A percentile compares a stretch with the other conserved stretches of the same genome.
Conservation (phyloP, 2,113 vertebrate species). For the Recurvirostra avosetta region DNA sequence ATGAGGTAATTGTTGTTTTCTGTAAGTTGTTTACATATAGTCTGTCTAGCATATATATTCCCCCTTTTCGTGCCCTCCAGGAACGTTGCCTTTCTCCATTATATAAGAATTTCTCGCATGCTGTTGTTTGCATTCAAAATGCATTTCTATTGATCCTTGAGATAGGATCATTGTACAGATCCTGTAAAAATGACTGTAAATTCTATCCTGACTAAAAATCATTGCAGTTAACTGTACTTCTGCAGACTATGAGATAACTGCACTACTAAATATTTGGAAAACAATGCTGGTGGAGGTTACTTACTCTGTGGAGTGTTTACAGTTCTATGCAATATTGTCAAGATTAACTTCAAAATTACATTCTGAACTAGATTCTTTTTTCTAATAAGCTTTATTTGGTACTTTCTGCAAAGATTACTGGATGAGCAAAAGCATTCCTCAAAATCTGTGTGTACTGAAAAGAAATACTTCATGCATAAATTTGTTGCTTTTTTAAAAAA, state of each 20-base stretch:
- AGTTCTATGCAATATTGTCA: background rate
- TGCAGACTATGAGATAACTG: background rate
- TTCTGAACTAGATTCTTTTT: background rate
- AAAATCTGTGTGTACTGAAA: background rate
- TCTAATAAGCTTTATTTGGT: background rate
- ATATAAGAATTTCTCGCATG: background rate
- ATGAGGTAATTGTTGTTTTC: background rate
- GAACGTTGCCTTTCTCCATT: background rate
- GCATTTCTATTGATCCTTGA: background rate
- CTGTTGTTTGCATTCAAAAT: background rate
- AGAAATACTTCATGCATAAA: background rate
- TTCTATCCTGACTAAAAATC: background rate
- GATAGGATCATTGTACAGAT: background rate
- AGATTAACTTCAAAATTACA: background rate
- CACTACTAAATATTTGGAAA: background rate
- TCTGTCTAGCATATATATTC: background rate
- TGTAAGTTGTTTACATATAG: background rate
- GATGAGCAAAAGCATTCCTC: background rate
- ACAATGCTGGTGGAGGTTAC: background rate
- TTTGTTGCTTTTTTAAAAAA: background rate
- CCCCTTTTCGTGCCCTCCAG: background rate
- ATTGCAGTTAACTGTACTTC: background rate
- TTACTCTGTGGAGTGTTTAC: background rate
- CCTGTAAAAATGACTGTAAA: background rate
- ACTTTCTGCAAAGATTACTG: background rate